Percentiles rank a stretch among this genome's conserved stretches.
These are phyloP conservation scores for Steromphala cineraria DNA, from an alignment of 2,888 invertebrate genomes.

Conservation along the genomic window DNA sequence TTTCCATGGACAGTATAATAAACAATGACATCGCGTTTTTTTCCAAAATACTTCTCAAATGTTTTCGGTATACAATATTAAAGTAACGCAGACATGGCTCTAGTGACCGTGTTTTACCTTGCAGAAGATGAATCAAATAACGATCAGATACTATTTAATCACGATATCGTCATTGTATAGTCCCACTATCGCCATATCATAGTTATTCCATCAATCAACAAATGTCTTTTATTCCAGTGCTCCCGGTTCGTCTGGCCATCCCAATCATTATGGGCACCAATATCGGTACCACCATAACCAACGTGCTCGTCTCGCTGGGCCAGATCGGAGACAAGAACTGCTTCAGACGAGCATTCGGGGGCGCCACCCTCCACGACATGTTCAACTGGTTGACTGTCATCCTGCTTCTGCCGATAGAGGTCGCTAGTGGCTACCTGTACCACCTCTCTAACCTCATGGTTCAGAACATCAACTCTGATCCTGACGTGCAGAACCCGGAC, in stretches of 20 bases:
- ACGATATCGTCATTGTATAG: no score
- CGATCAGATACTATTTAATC: no score
- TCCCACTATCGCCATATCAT: no score
- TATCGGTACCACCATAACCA: conserved; percentile 72
- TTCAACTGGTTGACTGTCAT: conserved; percentile 72
- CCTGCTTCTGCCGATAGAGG: conserved; percentile 66
- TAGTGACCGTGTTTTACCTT: no score
- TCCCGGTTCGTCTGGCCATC: conserved; percentile 66
- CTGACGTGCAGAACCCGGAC: conserved; percentile 65
- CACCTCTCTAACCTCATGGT: conserved; percentile 69
- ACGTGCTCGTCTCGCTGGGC: conserved; percentile 72
- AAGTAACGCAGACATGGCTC: no score
- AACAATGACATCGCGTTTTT: no score
- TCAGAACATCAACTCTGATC: conserved; percentile 46
- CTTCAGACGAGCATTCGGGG: conserved; percentile 69
- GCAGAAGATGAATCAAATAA: no score
- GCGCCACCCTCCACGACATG: conserved; percentile 72
- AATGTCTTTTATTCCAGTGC: conserved; percentile 48
- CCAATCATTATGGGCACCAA: conserved; percentile 74
- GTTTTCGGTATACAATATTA: no score
- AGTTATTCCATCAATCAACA: not conserved
- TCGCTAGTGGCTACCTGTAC: conserved; percentile 45
- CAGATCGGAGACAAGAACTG: conserved; percentile 58
- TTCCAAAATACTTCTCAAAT: no score
- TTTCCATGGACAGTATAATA: no score